A percentile compares a stretch with the other conserved stretches of the same genome.
phyloP scores from a whole-genome alignment of 2,888 invertebrate genomes.

The Seladonia tumulorum region DNA sequence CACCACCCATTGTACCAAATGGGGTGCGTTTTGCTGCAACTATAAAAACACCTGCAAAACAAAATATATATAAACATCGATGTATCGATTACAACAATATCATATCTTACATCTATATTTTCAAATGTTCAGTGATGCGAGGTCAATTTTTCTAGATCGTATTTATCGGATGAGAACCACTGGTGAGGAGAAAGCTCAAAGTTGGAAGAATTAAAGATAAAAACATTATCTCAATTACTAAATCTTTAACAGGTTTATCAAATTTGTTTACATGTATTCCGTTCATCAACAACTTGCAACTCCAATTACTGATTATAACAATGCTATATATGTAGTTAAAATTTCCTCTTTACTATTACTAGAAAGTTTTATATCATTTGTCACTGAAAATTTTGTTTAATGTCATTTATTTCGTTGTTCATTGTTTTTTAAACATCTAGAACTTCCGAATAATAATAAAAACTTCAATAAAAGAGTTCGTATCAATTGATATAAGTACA shows the following conservation, averaged over 20 bases:
- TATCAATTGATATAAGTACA: not conserved
- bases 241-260: not conserved
- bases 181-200: conserved; percentile 14
- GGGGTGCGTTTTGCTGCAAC: conserved; percentile 98
- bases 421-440: not conserved
- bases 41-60: conserved; percentile 91
- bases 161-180: conserved; percentile 12
- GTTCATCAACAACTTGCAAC: not conserved
- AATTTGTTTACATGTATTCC: not conserved
- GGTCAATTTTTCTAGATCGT: not conserved
- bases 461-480: not conserved
- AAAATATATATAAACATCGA: not conserved
- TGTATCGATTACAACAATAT: not conserved
- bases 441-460: not conserved
- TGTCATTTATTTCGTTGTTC: not conserved
- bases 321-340: not conserved
- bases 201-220: conserved; percentile 2
- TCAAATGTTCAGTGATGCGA: not conserved
- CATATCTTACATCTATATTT: not conserved
- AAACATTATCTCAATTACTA: not conserved
- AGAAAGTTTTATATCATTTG: not conserved
- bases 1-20: conserved; percentile 97
- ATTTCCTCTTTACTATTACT: not conserved
- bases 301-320: too few relatives aligned
- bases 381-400: not conserved